Evolutionary conservation across 2,113 vertebrate genomes (phyloP).

Genomic region (Alectura lathami): DNA sequence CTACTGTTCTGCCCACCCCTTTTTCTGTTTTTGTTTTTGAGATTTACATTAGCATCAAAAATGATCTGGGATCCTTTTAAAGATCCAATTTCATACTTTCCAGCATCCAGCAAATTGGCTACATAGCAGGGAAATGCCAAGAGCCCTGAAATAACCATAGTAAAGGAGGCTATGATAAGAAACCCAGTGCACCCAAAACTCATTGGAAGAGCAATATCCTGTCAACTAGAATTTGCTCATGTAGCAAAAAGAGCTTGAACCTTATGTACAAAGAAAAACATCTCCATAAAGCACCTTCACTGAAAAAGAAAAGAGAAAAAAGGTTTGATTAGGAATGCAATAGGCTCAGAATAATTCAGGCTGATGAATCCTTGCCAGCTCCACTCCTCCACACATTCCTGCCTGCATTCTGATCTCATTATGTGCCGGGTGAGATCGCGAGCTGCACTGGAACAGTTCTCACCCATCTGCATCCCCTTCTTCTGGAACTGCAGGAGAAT

Average conservation of each 20-base stretch:
- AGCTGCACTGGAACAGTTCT: slow-evolving; percentile 60
- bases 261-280: neutral
- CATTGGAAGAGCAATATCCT: neutral
- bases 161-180: neutral
- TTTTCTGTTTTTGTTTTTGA: neutral
- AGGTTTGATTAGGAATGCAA: slow-evolving; percentile 30
- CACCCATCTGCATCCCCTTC: slow-evolving; percentile 66
- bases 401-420: slow-evolving; percentile 66
- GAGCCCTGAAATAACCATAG: slow-evolving; percentile 13
- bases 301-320: neutral
- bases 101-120: slow-evolving; percentile 13
- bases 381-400: slow-evolving; percentile 74
- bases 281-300: neutral
- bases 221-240: neutral
- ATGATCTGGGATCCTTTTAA: neutral
- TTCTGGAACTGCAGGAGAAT: slow-evolving; percentile 23
- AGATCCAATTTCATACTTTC: slow-evolving; percentile 29
- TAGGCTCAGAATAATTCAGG: slow-evolving; percentile 53
- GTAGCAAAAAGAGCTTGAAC: neutral
- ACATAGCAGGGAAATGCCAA: slow-evolving; percentile 41
- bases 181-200: neutral
- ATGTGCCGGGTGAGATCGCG: neutral
- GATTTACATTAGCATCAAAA: slow-evolving; percentile 42
- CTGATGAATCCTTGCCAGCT: slow-evolving; percentile 67
- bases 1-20: neutral